Conservation (phyloP, 2,888 invertebrate species). For the Anorthoa munda region DNA sequence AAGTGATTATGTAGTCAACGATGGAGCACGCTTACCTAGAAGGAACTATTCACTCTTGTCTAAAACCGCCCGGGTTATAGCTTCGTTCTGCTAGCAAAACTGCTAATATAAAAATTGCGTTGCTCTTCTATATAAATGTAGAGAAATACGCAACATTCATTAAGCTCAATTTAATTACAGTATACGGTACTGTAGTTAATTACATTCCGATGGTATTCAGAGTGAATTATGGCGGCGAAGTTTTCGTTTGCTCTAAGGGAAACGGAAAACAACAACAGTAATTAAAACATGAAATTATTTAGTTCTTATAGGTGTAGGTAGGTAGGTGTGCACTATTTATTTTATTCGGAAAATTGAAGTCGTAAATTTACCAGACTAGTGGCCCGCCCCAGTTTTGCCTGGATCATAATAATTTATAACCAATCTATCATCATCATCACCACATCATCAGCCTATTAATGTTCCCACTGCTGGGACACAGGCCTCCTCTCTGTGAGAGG, state of each 20-base stretch:
- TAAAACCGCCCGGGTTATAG: no score
- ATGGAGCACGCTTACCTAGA: no score
- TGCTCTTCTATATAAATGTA: conserved; percentile 35
- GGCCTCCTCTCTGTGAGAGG: no score
- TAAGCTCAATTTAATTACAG: conserved; percentile 67
- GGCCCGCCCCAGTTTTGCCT: no score
- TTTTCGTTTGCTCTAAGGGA: conserved; percentile 53
- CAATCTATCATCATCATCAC: no score
- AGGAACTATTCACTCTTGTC: no score
- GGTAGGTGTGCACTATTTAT: not conserved
- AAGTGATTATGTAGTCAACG: no score
- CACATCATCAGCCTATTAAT: no score
- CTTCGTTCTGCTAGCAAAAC: not conserved
- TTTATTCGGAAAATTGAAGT: not conserved
- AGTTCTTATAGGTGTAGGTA: conserved; percentile 23
- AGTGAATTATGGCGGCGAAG: conserved; percentile 60
- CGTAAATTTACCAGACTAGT: not conserved
- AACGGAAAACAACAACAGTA: conserved; percentile 52
- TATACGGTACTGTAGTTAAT: conserved; percentile 63
- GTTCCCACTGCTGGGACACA: no score
- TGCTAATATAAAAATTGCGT: not conserved
- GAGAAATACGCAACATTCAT: conserved; percentile 62
- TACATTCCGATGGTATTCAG: conserved; percentile 65
- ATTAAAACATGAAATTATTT: conserved; percentile 59
- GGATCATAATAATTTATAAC: no score